Evolutionary conservation across 2,888 invertebrate species (phyloP).

Genomic region (Nymphalis c-album): DNA sequence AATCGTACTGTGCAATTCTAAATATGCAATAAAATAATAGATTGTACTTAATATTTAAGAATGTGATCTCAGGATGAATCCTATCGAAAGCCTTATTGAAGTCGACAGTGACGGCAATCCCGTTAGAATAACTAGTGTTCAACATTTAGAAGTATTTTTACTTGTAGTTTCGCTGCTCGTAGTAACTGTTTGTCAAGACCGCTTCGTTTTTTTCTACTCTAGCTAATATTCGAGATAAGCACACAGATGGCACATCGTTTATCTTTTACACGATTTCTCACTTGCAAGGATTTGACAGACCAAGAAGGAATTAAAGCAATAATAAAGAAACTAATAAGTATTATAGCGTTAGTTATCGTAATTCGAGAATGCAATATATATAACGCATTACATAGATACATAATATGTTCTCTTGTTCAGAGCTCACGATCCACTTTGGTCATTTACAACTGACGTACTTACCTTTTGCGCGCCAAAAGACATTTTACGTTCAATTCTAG

Average conservation of each 20-base stretch:
- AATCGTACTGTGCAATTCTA: slow-evolving; percentile 77
- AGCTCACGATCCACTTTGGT: slow-evolving; percentile 27
- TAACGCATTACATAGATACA: slow-evolving; percentile 38
- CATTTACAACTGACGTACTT: slow-evolving; percentile 46
- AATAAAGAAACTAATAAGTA: slow-evolving; percentile 64
- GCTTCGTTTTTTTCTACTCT: slow-evolving; percentile 66
- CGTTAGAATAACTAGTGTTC: slow-evolving; percentile 65
- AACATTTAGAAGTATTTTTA: slow-evolving; percentile 66
- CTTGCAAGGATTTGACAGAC: slow-evolving; percentile 73
- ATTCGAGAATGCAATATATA: slow-evolving; percentile 47
- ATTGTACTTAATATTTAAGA: slow-evolving; percentile 78
- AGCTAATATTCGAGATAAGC: slow-evolving; percentile 63
- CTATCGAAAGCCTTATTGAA: slow-evolving; percentile 74
- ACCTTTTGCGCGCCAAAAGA: slow-evolving; percentile 73
- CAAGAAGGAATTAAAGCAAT: slow-evolving; percentile 66
- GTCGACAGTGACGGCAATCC: slow-evolving; percentile 67
- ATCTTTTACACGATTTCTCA: slow-evolving; percentile 69
- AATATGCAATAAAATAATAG: slow-evolving; percentile 74
- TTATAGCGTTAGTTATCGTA: slow-evolving; percentile 57
- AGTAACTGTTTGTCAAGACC: slow-evolving; percentile 62
- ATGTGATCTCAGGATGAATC: slow-evolving; percentile 80
- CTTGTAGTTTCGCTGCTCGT: slow-evolving; percentile 71
- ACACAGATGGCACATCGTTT: slow-evolving; percentile 69
- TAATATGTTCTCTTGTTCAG: slow-evolving; percentile 22
- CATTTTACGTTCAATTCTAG: slow-evolving; percentile 52